Conservation (phyloP, 2,888 invertebrate genomes). For the Empis stercorea region DNA sequence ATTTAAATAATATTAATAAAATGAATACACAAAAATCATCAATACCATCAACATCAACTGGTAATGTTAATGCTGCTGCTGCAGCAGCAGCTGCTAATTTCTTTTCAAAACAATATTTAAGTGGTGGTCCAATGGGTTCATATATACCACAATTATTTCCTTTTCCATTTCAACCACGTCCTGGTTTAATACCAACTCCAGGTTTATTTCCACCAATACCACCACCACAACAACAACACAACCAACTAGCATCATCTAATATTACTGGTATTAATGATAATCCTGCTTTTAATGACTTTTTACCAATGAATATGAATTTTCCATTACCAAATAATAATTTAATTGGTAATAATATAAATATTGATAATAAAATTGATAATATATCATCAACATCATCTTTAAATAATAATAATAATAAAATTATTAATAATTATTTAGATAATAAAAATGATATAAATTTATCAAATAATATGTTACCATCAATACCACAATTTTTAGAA, state of each 20-base stretch:
- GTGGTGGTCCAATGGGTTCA: constrained; percentile 1
- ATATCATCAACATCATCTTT: too few relatives aligned
- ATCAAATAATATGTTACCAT: neutral
- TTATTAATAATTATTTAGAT: too few relatives aligned
- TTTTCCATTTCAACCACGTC: constrained; percentile 39
- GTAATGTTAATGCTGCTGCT: constrained; percentile 3
- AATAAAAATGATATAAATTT: too few relatives aligned
- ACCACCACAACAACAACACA: neutral
- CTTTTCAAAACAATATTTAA: neutral
- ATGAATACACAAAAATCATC: neutral
- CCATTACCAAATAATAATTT: too few relatives aligned
- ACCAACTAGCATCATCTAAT: too few relatives aligned
- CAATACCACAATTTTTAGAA: constrained; percentile 2
- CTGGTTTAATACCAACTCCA: constrained; percentile 44
- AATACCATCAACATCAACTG: constrained; percentile 6
- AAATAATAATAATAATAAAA: too few relatives aligned
- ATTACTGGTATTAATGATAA: too few relatives aligned
- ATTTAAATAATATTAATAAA: neutral
- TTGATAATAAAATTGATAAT: too few relatives aligned
- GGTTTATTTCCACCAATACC: constrained; percentile 37
- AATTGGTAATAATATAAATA: too few relatives aligned
- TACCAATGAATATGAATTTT: constrained; percentile 8
- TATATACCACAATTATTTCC: constrained; percentile 11
- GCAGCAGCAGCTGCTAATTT: neutral
- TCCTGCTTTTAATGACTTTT: constrained; percentile 3